Conservation (phyloP, 2,113 vertebrate genomes). For the Notiomystis cincta region DNA sequence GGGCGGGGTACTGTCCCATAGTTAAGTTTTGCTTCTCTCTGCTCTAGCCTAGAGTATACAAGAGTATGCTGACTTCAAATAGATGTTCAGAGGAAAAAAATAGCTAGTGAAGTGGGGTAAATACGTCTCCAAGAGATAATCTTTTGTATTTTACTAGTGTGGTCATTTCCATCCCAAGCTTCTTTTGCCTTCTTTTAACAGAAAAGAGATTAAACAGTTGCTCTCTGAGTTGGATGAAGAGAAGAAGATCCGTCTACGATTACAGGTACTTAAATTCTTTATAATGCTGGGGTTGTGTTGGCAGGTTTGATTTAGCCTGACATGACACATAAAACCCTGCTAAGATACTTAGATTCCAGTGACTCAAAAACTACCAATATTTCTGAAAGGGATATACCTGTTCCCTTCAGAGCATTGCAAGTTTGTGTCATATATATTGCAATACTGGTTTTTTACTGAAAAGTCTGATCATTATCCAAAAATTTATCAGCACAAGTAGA, state of each 20-base stretch:
- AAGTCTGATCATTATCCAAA: background rate
- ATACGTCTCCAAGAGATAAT: background rate
- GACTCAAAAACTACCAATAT: background rate
- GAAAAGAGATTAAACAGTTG: slow-evolving; percentile 95
- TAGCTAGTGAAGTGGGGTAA: background rate
- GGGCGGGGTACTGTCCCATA: background rate
- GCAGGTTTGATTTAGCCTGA: background rate
- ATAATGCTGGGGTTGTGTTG: background rate
- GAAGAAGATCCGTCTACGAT: slow-evolving; percentile 89
- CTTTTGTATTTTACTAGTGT: background rate
- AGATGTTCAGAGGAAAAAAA: background rate
- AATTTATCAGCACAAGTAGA: background rate
- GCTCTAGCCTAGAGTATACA: background rate
- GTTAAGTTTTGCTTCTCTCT: background rate
- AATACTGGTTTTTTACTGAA: background rate
- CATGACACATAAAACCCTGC: background rate
- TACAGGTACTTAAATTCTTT: slow-evolving; percentile 80
- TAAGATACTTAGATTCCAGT: background rate
- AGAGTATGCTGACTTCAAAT: background rate
- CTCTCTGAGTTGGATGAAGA: slow-evolving; percentile 91
- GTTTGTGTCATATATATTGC: background rate
- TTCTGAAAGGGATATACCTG: background rate
- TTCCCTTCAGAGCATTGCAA: background rate
- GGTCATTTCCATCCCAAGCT: background rate
- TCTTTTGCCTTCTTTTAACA: slow-evolving; percentile 64